Conservation (phyloP, 2,888 invertebrate species). For the Philonicus albiceps region DNA sequence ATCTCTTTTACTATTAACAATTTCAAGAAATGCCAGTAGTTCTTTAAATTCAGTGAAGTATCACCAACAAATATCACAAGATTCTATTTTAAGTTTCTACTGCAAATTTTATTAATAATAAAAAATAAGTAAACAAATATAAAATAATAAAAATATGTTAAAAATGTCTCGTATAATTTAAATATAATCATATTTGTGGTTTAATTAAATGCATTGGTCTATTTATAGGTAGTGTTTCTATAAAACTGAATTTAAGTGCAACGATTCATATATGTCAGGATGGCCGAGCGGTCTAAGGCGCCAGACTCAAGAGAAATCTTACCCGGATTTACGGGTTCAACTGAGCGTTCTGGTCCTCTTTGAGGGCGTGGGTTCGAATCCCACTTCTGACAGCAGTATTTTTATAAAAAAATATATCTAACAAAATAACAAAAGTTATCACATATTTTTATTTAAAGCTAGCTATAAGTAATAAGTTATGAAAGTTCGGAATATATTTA, state of each 20-base stretch:
- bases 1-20: no score
- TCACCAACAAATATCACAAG: no score
- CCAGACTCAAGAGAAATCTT: constrained; percentile 54
- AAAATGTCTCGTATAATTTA: no score
- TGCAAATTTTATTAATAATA: no score
- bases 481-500: not conserved
- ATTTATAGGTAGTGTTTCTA: not conserved
- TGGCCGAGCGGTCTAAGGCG: constrained; percentile 54
- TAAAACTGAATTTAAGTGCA: not conserved
- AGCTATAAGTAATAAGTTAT: not conserved
- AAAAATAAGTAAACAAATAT: no score
- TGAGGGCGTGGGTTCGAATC: constrained; percentile 51
- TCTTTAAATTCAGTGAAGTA: no score
- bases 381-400: constrained; percentile 50
- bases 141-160: no score
- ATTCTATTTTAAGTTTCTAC: no score
- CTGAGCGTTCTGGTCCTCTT: constrained; percentile 51
- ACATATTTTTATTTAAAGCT: no score
- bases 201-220: not conserved
- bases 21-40: no score
- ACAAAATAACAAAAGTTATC: no score
- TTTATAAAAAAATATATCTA: constrained; percentile 22
- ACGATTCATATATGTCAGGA: constrained; percentile 48
- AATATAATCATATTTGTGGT: no score
- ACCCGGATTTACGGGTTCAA: not conserved